Evolutionary conservation across 2,113 vertebrate species (phyloP).

Genomic region (Pangasianodon gigas): DNA sequence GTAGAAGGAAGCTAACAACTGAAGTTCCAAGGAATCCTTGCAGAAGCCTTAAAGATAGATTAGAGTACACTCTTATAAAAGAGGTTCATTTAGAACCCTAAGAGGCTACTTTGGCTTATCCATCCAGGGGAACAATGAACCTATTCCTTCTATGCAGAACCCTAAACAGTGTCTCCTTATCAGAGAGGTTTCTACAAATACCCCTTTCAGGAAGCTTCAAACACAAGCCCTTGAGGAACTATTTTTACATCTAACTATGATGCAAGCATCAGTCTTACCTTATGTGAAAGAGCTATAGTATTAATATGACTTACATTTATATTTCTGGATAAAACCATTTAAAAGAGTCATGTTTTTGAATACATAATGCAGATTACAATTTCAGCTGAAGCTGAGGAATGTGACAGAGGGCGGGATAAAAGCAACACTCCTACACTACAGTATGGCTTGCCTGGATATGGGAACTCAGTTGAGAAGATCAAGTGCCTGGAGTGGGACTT

Average conservation of each 20-base stretch:
- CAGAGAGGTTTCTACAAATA: neutral
- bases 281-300: neutral
- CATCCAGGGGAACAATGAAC: neutral
- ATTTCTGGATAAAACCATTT: neutral
- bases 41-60: neutral
- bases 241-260: neutral
- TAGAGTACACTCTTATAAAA: neutral
- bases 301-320: neutral
- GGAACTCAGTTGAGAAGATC: conserved; percentile 19
- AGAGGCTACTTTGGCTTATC: neutral
- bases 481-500: conserved; percentile 28
- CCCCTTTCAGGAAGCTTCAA: neutral
- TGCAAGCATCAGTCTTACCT: neutral
- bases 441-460: neutral
- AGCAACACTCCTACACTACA: neutral
- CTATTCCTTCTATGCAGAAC: neutral
- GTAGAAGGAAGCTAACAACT: neutral
- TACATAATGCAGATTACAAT: neutral
- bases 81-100: neutral
- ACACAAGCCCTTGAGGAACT: neutral
- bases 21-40: neutral
- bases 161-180: neutral
- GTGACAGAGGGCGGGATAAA: neutral
- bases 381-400: neutral
- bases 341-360: neutral